Evolutionary conservation across 2,888 invertebrate species (phyloP).

Genomic region (Adelognathus sp.): DNA sequence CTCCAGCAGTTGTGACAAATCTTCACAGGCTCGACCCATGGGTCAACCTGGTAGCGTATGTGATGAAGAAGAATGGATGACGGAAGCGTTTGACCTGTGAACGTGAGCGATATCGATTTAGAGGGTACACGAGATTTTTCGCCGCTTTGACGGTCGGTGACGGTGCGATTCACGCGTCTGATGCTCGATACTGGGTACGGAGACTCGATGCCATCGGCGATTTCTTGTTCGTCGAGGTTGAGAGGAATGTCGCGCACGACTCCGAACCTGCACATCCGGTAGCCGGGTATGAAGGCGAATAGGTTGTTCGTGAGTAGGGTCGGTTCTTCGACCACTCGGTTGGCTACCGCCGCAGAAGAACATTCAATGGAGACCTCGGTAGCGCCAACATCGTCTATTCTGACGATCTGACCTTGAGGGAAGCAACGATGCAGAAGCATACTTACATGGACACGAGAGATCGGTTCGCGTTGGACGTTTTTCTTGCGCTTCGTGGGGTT

Average conservation of each 20-base stretch:
- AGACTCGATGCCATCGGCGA: neutral
- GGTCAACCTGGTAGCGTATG: neutral
- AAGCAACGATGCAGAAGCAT: neutral
- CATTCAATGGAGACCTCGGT: neutral
- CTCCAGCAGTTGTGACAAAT: conserved; percentile 9
- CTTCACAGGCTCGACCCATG: neutral
- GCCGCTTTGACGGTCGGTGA: neutral
- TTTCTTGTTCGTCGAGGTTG: neutral
- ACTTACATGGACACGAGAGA: neutral
- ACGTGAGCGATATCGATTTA: neutral
- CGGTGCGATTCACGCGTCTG: neutral
- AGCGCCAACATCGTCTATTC: neutral
- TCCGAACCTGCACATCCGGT: neutral
- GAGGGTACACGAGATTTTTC: neutral
- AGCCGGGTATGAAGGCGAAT: neutral
- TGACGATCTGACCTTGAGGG: neutral
- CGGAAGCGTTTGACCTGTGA: neutral
- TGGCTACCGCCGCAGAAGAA: neutral
- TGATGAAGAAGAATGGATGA: neutral
- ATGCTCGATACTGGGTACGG: neutral
- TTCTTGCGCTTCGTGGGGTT: neutral
- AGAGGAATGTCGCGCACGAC: neutral
- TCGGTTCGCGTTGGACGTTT: neutral
- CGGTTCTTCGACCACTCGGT: neutral
- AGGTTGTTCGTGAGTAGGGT: neutral